phyloP scores from a whole-genome alignment of 2,797 vertebrate genomes.

The Eidolon dupreanum region DNA sequence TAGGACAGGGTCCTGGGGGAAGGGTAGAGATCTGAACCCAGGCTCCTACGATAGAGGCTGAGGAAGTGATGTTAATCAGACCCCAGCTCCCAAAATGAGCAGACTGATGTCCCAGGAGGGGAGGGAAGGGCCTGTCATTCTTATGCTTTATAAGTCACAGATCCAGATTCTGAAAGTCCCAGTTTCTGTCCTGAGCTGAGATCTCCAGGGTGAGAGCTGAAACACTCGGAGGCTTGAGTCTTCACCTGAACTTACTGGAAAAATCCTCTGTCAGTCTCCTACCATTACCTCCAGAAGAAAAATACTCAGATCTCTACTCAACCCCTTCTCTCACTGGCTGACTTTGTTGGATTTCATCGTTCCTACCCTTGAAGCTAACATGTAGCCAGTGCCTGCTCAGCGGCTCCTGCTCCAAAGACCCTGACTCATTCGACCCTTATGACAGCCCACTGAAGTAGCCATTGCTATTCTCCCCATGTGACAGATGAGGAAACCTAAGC shows the following conservation, averaged over 20 bases:
- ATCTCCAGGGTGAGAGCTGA: not conserved
- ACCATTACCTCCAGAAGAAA: not conserved
- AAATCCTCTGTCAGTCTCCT: not conserved
- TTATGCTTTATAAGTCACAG: not conserved
- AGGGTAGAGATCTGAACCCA: not conserved
- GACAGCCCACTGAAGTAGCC: not conserved
- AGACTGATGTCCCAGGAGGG: not conserved
- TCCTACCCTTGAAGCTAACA: no score
- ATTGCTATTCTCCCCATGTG: not conserved
- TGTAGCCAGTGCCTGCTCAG: not conserved
- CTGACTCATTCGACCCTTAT: not conserved
- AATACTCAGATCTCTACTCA: not conserved
- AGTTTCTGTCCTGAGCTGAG: not conserved
- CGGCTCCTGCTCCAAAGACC: not conserved
- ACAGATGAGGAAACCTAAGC: not conserved
- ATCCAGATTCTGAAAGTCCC: not conserved
- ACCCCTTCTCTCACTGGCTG: not conserved
- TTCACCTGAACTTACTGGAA: not conserved
- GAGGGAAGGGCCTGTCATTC: not conserved
- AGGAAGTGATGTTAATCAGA: not conserved
- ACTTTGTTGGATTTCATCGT: not conserved
- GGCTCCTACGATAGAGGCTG: not conserved
- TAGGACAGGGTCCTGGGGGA: not conserved
- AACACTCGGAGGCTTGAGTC: not conserved
- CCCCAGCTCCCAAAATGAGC: not conserved